These are phyloP conservation scores for Pentalonia nigronervosa DNA, from an alignment of 1,140 invertebrate genomes.

Conservation along the genomic window DNA sequence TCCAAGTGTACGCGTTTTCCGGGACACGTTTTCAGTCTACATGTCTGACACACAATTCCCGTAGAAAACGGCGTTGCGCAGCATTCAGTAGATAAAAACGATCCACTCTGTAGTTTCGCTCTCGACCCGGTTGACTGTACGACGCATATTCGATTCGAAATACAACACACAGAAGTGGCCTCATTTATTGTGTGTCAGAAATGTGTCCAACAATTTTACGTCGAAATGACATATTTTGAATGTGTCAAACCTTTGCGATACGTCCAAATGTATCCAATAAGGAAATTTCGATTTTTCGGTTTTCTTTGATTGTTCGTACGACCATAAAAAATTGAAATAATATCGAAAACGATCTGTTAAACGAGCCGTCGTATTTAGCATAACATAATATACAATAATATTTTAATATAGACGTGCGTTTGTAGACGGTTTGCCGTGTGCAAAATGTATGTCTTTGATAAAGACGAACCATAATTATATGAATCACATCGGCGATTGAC, in stretches of 20 bases:
- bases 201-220: not conserved
- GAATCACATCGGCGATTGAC: not conserved
- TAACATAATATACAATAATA: not conserved
- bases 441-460: not conserved
- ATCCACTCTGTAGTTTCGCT: not conserved
- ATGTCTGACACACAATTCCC: not conserved
- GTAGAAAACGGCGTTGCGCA: not conserved
- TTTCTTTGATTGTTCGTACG: not conserved
- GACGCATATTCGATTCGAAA: not conserved
- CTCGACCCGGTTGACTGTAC: not conserved
- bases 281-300: not conserved
- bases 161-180: not conserved
- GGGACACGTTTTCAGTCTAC: not conserved
- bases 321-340: not conserved
- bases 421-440: not conserved
- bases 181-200: not conserved
- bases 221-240: not conserved
- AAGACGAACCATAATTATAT: not conserved
- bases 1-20: not conserved
- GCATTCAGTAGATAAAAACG: not conserved
- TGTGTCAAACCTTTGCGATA: not conserved
- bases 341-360: not conserved
- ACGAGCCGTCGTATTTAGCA: not conserved
- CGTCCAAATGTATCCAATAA: too few species aligned
- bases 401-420: not conserved